phyloP scores from a whole-genome alignment of 1,140 invertebrate species.

The Samia ricini region DNA sequence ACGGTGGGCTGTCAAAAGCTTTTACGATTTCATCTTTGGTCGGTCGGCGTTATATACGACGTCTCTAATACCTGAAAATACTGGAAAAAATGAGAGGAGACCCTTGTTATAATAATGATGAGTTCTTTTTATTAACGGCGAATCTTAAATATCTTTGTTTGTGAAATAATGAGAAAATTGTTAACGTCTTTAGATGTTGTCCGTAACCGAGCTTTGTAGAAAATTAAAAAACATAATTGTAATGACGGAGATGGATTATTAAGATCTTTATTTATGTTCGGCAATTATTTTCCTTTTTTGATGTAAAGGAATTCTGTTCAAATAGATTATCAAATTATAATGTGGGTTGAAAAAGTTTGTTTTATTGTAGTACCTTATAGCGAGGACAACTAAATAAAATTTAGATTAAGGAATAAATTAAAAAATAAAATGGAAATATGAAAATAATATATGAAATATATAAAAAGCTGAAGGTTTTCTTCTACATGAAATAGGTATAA shows the following conservation, averaged over 20 bases:
- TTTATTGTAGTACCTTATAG: background rate
- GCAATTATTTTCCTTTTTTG: no score
- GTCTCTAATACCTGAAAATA: conserved; percentile 24
- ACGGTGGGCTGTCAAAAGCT: conserved; percentile 42
- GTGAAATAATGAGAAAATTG: conserved; percentile 7
- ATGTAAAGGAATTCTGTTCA: no score
- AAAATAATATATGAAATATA: no score
- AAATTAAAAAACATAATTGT: background rate
- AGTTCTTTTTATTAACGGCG: conserved; percentile 10
- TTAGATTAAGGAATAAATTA: no score
- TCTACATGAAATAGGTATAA: no score
- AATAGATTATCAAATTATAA: no score
- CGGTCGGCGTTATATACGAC: conserved; percentile 16
- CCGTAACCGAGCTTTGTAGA: background rate
- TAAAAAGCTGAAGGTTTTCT: no score
- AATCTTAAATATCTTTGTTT: conserved; percentile 1
- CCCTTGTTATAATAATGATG: conserved; percentile 19
- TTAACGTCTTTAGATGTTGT: background rate
- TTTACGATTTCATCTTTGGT: conserved; percentile 42
- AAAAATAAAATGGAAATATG: no score
- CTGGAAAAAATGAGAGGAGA: conserved; percentile 13
- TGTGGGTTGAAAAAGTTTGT: no score
- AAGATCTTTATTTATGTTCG: background rate
- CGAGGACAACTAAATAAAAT: no score
- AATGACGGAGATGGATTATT: background rate